Base-by-base conservation (phyloP, 2,888 invertebrate genomes). In the Amblyteles armatorius region DNA sequence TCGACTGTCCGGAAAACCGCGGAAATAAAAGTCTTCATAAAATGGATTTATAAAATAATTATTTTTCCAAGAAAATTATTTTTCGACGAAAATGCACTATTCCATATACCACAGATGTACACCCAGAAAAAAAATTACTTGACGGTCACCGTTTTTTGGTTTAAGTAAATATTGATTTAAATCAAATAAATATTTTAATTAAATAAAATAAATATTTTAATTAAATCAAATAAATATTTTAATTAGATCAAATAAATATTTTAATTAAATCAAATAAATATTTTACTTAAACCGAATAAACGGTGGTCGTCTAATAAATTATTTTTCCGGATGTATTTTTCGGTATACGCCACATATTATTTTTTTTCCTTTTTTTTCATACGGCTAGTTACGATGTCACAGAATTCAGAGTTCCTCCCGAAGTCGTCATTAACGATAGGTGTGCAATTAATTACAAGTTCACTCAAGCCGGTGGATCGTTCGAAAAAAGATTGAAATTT, bases 1-100 rank as follows among this genome's bases (percentile, higher is more conserved):
- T 80, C 76, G 44, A 65, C 52, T 50, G 33, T 68, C 22, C 68
- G 48, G 40, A 33, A 48, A 33, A 29, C 1, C 52, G 36, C 50
- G 22, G 55, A 44, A 80, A 57, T 67, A 57, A 33, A 22, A 50
- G 33, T 29, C 7, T 13, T 19, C 1, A 55, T 67, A 73, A 36
- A 67, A 79, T 48, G n/a, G 48, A 68, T 68, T 33, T 7, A 9
- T 16, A 77, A 69, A 36, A 55, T 52, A 77, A 82, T 74, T 80
- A 7, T 36, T 29, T 55, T 16, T 57, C 22, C 2, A 13, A 16
- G 16, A 13, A 48, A 3, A n/a, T n/a, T n/a, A 44, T 44, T 44
- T 16, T 16, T 0, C 0, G 16, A 44, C 11, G 3, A 16, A 13
- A 44, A 48, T 48, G 3, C 16, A 16, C 44, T 3, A 48, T 16